A percentile compares a stretch with the other conserved stretches of the same genome.
Conservation (phyloP, 1,140 invertebrate species). For the Probaryconus sp. region DNA sequence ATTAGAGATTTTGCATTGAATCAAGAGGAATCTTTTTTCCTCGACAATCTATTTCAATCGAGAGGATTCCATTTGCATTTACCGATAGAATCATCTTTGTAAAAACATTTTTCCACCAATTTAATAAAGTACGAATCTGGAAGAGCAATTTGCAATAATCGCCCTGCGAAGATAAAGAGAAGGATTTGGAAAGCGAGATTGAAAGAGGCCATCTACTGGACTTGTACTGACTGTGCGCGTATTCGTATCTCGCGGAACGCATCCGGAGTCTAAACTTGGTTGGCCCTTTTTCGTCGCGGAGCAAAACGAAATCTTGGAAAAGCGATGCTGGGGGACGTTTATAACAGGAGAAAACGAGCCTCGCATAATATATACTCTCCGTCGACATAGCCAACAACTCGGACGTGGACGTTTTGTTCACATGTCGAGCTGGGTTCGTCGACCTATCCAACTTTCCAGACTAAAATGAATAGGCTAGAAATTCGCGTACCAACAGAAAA, state of each 20-base stretch:
- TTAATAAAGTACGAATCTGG: too few relatives aligned
- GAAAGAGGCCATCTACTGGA: constrained; percentile 1
- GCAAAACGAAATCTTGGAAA: constrained; percentile 58
- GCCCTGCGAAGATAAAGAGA: too few relatives aligned
- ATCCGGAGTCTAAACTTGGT: constrained; percentile 56
- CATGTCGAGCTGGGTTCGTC: constrained; percentile 54
- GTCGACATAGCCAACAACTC: constrained; percentile 57
- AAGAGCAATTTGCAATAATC: too few relatives aligned
- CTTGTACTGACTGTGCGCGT: constrained; percentile 21
- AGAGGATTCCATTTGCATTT: too few relatives aligned
- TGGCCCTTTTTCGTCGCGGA: constrained; percentile 53
- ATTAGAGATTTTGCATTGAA: too few relatives aligned
- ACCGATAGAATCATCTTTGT: too few relatives aligned
- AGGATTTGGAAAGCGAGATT: too few relatives aligned
- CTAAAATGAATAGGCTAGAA: constrained; percentile 55
- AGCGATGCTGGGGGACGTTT: constrained; percentile 58
- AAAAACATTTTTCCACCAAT: too few relatives aligned
- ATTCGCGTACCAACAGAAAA: constrained; percentile 40
- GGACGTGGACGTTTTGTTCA: constrained; percentile 60
- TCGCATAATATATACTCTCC: constrained; percentile 56
- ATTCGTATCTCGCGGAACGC: constrained; percentile 18
- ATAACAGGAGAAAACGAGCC: constrained; percentile 59
- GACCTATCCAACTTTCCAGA: constrained; percentile 59
- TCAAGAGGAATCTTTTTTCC: too few relatives aligned
- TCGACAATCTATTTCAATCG: too few relatives aligned